These are phyloP conservation scores for Drepana arcuata DNA, from an alignment of 1,140 invertebrate genomes.

Conservation along the genomic window DNA sequence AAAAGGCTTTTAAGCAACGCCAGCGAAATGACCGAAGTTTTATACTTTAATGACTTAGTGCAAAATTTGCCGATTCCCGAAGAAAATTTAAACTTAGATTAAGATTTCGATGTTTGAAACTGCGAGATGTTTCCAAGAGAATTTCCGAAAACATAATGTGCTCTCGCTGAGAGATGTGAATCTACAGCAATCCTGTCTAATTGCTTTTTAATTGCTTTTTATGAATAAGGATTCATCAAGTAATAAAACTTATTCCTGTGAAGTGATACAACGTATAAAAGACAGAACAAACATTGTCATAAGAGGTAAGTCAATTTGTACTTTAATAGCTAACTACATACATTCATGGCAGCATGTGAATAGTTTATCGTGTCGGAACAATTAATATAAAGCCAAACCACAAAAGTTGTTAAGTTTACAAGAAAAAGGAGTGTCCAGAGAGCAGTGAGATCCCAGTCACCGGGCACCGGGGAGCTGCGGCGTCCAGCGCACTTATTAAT, in stretches of 20 bases:
- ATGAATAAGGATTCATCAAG: constrained; percentile 25
- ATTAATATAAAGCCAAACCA: too few relatives aligned
- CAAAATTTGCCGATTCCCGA: constrained; percentile 69
- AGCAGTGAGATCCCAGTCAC: constrained; percentile 7
- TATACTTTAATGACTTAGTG: constrained; percentile 72
- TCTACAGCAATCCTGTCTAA: constrained; percentile 57
- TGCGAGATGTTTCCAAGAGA: constrained; percentile 55
- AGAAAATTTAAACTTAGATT: constrained; percentile 72
- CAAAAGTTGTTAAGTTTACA: constrained; percentile 43
- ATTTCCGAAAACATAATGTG: constrained; percentile 35
- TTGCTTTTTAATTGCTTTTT: constrained; percentile 66
- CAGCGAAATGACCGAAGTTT: constrained; percentile 70
- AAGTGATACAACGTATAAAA: too few relatives aligned
- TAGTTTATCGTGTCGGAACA: too few relatives aligned
- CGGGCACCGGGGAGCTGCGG: too few relatives aligned
- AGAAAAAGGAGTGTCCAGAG: constrained; percentile 50
- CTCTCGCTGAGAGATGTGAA: constrained; percentile 52
- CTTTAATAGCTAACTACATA: too few relatives aligned
- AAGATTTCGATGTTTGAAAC: constrained; percentile 66
- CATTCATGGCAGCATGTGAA: too few relatives aligned
- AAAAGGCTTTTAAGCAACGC: constrained; percentile 72
- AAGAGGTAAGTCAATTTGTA: too few relatives aligned
- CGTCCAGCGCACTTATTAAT: constrained; percentile 59
- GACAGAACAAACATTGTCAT: too few relatives aligned
- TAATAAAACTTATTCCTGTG: too few relatives aligned